A percentile compares a stretch with the other conserved stretches of the same genome.
Conservation (phyloP, 2,888 invertebrate species). For the Hemistola chrysoprasaria region DNA sequence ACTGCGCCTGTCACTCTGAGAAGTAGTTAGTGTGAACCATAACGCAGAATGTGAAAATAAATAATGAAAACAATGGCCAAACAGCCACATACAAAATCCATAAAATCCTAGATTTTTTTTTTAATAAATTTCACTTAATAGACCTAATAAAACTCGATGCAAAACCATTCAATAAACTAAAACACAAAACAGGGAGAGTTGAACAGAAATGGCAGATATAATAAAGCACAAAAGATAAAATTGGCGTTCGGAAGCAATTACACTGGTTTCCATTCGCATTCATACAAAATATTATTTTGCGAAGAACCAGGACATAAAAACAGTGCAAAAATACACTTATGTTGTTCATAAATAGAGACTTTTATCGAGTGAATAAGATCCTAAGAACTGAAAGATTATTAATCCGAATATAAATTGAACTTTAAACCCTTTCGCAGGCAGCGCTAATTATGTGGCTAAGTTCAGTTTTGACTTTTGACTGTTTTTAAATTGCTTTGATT, state of each 20-base stretch:
- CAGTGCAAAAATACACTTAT: slow-evolving; percentile 11
- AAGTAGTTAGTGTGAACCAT: too few relatives aligned
- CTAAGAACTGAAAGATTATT: slow-evolving; percentile 37
- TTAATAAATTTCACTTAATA: slow-evolving; percentile 1
- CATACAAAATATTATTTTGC: slow-evolving; percentile 37
- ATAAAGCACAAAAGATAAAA: slow-evolving; percentile 38
- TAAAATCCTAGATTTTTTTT: too few relatives aligned
- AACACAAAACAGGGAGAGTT: slow-evolving; percentile 27
- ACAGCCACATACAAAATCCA: too few relatives aligned
- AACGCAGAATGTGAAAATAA: too few relatives aligned
- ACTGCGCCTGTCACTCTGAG: too few relatives aligned
- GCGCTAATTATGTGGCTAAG: too few relatives aligned
- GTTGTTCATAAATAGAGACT: background rate
- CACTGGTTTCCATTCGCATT: slow-evolving; percentile 40
- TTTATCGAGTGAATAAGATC: slow-evolving; percentile 3
- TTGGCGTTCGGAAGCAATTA: slow-evolving; percentile 46
- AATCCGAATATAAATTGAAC: too few relatives aligned
- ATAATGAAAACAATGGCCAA: too few relatives aligned
- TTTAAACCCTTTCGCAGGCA: too few relatives aligned
- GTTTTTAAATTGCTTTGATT: too few relatives aligned
- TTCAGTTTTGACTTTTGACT: too few relatives aligned
- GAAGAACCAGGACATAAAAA: slow-evolving; percentile 10
- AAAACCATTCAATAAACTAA: background rate
- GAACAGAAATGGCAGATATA: slow-evolving; percentile 29
- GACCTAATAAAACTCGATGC: background rate